These are phyloP conservation scores for Ceraclea dissimilis DNA, from an alignment of 2,888 invertebrate genomes.

Conservation along the genomic window DNA sequence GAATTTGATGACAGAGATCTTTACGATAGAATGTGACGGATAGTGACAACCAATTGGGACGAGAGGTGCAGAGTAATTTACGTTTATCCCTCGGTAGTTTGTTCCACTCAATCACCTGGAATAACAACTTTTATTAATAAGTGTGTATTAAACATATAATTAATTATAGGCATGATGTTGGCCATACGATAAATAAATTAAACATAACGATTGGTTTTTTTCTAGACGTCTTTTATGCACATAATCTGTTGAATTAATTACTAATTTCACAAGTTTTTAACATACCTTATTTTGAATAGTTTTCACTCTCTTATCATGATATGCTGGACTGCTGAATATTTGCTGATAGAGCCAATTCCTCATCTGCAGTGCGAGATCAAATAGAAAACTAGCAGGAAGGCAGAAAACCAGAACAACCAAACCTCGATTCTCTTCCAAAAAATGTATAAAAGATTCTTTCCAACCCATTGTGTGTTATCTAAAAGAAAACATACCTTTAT, in stretches of 20 bases:
- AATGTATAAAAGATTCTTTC: conserved; percentile 37
- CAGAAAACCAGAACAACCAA: conserved; percentile 58
- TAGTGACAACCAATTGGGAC: conserved; percentile 63
- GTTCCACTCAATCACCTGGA: conserved; percentile 47
- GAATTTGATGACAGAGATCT: conserved; percentile 53
- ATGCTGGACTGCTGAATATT: conserved; percentile 35
- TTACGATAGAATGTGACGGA: conserved; percentile 62
- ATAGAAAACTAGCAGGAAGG: conserved; percentile 58
- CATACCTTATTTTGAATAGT: conserved; percentile 42
- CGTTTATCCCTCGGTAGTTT: conserved; percentile 38
- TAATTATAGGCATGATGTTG: too few relatives aligned
- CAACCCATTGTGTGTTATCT: conserved; percentile 24
- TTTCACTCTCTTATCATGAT: conserved; percentile 42
- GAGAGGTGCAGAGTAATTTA: conserved; percentile 55
- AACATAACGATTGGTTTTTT: too few relatives aligned
- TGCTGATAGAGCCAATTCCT: conserved; percentile 35
- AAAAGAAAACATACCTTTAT: too few relatives aligned
- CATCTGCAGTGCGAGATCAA: conserved; percentile 41
- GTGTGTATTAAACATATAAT: too few relatives aligned
- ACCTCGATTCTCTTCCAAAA: conserved; percentile 55
- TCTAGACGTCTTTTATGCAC: too few relatives aligned
- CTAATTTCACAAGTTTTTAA: too few relatives aligned
- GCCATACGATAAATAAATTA: not conserved
- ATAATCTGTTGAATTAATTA: too few relatives aligned
- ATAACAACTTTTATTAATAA: not conserved